Base-by-base conservation (phyloP, 2,888 invertebrate species). In the Sipha maydis region DNA sequence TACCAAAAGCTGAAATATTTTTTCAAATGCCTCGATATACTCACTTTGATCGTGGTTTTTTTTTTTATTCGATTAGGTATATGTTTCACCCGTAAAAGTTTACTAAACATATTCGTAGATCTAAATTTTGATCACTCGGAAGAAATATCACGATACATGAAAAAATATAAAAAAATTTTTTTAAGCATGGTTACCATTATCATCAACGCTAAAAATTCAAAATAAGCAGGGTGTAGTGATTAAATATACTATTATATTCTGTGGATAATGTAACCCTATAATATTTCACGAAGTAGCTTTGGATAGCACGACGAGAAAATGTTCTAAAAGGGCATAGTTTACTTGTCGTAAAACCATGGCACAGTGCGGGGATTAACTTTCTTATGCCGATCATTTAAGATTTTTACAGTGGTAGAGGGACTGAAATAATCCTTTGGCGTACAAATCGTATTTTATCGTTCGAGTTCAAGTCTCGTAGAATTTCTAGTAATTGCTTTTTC, bases 301-400 rank as follows among this genome's bases (percentile, higher is more conserved):
- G 25, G 67, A 28, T 19, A n/a, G 80, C 28, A 31, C 21, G n/a
- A 83, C 48, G n/a, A 17, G 73, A 31, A 83, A 73, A 34, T 73
- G 11, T 82, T 69, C 48, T 3, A 25, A 82, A 82, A 82, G 28
- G 48, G 7, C 19, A 82, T 31, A 28, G 69, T 82, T 31, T 21
- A 48, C 56, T 71, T 48, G 19, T 82, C 82, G 41, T 69, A 21
- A 19, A 48, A 54, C 5, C 14, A 28, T 28, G 28, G 69, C 14
- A 14, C 14, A n/a, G 69, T n/a, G 34, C 31, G 19, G 21, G 31
- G 54, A 83, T 83, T 83, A 73, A 25, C 31, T 83, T 73, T 73
- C 83, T 9, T 83, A 48, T 48, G 73, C 83, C 54, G 54, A 83
- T 83, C 54, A 28, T 83, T 73, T 83, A 54, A n/a, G 83, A 38